Evolutionary conservation across 1,140 invertebrate genomes (phyloP).

Genomic region (Chrysopa pallens): DNA sequence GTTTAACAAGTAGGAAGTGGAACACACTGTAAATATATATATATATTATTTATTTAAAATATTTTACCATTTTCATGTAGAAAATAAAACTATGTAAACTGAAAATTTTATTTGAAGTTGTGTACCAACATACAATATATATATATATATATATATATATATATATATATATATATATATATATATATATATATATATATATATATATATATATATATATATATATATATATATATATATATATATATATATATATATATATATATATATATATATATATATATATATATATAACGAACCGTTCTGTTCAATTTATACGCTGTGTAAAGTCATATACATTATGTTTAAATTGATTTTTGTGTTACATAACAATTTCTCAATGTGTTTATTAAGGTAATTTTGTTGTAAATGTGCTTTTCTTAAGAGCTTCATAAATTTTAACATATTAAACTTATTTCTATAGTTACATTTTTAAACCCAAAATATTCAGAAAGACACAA

Average conservation of each 20-base stretch:
- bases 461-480: too few species aligned
- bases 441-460: too few species aligned
- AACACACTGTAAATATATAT: too few species aligned
- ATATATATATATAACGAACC: background rate
- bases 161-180: background rate
- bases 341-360: background rate
- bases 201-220: background rate
- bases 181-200: background rate
- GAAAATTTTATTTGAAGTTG: background rate
- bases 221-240: background rate
- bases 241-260: background rate
- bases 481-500: too few species aligned
- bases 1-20: too few species aligned
- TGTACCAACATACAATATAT: background rate
- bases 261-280: background rate
- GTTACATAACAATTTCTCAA: too few species aligned
- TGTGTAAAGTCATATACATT: background rate
- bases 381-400: too few species aligned
- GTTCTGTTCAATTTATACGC: background rate
- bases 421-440: too few species aligned
- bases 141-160: background rate
- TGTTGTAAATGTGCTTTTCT: too few species aligned
- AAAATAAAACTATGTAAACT: background rate
- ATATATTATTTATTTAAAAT: background rate
- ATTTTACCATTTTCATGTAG: background rate